Conservation (phyloP, 2,113 vertebrate genomes). For the Limanda limanda region DNA sequence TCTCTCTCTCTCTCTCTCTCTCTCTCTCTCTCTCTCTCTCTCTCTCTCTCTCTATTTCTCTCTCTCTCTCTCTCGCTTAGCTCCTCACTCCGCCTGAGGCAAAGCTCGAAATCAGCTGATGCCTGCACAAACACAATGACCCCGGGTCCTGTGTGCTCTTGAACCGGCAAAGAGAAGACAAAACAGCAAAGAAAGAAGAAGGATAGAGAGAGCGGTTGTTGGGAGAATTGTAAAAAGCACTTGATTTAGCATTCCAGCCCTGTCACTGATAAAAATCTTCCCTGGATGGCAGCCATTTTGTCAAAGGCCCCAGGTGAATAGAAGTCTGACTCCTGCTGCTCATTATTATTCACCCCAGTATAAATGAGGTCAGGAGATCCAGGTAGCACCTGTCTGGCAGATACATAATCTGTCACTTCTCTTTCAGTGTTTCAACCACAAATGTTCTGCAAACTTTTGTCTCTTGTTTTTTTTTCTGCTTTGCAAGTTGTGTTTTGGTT, state of each 20-base stretch:
- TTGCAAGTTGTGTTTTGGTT: constrained; percentile 32
- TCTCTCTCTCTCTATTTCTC: constrained; percentile 29
- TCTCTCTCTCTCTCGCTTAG: constrained; percentile 36
- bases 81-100: constrained; percentile 44
- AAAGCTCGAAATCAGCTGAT: constrained; percentile 66
- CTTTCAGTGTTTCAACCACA: neutral
- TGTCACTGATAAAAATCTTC: constrained; percentile 15
- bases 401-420: constrained; percentile 1
- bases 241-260: neutral
- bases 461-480: constrained; percentile 12
- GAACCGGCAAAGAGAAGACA: constrained; percentile 50
- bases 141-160: constrained; percentile 53
- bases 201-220: constrained; percentile 12
- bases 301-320: neutral
- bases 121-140: constrained; percentile 65
- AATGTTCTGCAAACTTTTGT: constrained; percentile 27
- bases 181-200: constrained; percentile 24
- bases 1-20: constrained; percentile 28
- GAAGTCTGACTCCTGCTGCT: neutral
- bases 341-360: neutral
- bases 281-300: constrained; percentile 19
- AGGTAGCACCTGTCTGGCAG: neutral
- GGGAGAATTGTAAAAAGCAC: constrained; percentile 33
- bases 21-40: constrained; percentile 31
- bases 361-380: neutral